Base-by-base conservation (phyloP, 2,888 invertebrate genomes). In the Quadroppia sp. region DNA sequence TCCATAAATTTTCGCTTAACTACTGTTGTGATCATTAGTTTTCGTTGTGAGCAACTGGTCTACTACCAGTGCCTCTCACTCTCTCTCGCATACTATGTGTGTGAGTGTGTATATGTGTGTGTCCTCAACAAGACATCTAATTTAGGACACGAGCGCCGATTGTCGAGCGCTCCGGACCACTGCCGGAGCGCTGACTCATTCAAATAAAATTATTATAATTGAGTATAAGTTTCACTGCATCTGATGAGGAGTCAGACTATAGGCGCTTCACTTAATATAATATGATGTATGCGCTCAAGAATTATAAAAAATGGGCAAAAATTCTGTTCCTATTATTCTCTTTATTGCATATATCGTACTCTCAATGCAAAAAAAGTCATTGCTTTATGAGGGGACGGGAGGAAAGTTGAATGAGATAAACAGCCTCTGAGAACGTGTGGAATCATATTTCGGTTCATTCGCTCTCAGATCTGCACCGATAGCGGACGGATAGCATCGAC, bases 221-320 rank as follows among this genome's bases (percentile, higher is more conserved):
- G 6, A 36, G 45, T 45, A 6, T 45, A 15, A 17, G 11, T 45
- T 45, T 45, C 45, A 45, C 45, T 11, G 6, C 45, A 45, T 45
- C 15, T 36, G 36, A 36, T 7, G 36, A n/a, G n/a, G n/a, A n/a
- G n/a, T n/a, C n/a, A n/a, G 6, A 36, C 36, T 36, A 36, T 4
- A 7, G 9, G 36, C 15, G 45, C 45, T 11, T 45, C 45, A 45
- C 45, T 45, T 45, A 45, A 45, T 45, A 45, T 45, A 15, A 45
- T 45, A 45, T 45, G 45, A 45, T 45, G 15, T 45, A 45, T 45
- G 45, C 17, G 45, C 45, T 45, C 45, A 45, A 45, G 45, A 45
- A 45, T 45, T 6, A 45, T 45, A 45, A 45, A 45, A 45, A 45
- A 45, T 45, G 45, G 45, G 45, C 45, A 45, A 45, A 45, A 45